Conservation (phyloP, 2,888 invertebrate genomes). For the Lamellibrachia columna region DNA sequence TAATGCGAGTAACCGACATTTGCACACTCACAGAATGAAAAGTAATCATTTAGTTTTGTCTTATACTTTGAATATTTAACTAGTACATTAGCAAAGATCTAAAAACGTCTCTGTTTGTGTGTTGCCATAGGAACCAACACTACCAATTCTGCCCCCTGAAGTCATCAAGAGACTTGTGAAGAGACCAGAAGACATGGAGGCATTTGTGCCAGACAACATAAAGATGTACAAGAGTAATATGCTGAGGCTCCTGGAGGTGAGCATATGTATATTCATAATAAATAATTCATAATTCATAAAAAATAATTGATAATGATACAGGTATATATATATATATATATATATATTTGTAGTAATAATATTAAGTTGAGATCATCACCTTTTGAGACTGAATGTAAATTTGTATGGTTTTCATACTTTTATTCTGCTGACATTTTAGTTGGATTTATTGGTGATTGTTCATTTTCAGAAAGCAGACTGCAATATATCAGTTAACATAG, state of each 20-base stretch:
- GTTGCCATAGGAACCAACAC: slow-evolving; percentile 47
- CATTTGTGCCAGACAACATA: slow-evolving; percentile 55
- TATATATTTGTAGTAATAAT: not conserved
- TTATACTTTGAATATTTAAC: not conserved
- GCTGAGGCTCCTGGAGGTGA: slow-evolving; percentile 62
- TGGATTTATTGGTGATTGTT: not conserved
- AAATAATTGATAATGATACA: not conserved
- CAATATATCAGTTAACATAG: not conserved
- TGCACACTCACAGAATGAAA: no score
- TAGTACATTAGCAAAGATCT: not conserved
- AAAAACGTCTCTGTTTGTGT: not conserved
- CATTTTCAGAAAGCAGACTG: not conserved
- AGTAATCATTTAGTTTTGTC: not conserved
- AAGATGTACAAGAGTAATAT: slow-evolving; percentile 58
- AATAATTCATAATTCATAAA: not conserved
- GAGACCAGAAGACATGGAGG: slow-evolving; percentile 62
- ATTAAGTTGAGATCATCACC: not conserved
- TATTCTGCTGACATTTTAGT: not conserved
- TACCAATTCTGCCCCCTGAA: slow-evolving; percentile 56
- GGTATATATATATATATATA: slow-evolving; percentile 6
- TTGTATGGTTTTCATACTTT: not conserved
- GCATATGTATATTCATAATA: not conserved
- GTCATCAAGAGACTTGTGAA: slow-evolving; percentile 58
- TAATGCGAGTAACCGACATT: no score
- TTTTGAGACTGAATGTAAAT: not conserved